Percentiles rank a stretch among this genome's conserved stretches.
These are phyloP conservation scores for Anhinga anhinga DNA, from an alignment of 2,113 vertebrate species.

Conservation along the genomic window DNA sequence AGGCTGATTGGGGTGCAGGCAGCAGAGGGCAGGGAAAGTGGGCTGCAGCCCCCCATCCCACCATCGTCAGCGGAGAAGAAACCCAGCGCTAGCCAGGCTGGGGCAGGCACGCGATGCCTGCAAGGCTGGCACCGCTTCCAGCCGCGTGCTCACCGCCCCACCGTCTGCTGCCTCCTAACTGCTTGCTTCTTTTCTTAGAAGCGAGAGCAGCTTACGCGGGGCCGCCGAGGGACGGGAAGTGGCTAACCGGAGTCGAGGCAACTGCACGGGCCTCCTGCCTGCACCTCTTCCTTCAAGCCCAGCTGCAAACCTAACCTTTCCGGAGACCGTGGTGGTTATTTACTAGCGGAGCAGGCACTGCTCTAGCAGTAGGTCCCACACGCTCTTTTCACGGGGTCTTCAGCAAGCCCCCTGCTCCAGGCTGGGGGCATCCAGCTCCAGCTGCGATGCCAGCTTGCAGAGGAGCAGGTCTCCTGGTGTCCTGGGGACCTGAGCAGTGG, in stretches of 20 bases:
- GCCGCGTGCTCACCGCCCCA: fast-evolving
- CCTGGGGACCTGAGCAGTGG: neutral
- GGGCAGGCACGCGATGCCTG: neutral
- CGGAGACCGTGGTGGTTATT: fast-evolving
- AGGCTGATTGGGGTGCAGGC: fast-evolving
- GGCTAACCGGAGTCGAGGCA: neutral
- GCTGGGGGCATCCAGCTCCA: neutral
- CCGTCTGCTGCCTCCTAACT: neutral
- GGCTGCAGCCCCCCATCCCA: neutral
- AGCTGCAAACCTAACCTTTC: neutral
- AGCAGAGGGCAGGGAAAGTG: neutral
- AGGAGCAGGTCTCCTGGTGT: neutral
- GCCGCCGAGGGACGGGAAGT: neutral
- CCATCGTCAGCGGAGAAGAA: fast-evolving
- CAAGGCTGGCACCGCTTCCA: fast-evolving
- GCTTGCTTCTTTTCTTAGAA: fast-evolving
- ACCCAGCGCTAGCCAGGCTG: neutral
- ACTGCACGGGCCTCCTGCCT: neutral
- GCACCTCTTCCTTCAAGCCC: neutral
- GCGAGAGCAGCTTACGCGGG: fast-evolving
- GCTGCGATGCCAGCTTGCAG: no score
- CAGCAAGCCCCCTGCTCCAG: fast-evolving
- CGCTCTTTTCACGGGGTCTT: fast-evolving
- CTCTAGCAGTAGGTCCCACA: neutral
- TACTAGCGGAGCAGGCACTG: fast-evolving